phyloP scores from a whole-genome alignment of 2,888 invertebrate species.

The Folsomia manolachei region DNA sequence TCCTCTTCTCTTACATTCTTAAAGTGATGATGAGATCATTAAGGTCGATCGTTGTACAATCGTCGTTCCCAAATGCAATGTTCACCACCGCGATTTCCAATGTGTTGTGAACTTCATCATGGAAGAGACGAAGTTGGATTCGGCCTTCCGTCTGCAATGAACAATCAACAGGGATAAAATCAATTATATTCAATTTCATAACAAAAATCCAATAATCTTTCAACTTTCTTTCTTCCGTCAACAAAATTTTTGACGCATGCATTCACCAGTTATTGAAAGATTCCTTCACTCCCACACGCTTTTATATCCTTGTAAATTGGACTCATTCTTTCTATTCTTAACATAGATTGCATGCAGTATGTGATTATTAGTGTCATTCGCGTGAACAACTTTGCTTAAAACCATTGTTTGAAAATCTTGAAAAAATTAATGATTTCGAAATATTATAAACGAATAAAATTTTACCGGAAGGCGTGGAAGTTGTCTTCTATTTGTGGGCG shows the following conservation, averaged over 20 bases:
- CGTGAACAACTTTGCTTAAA: too few species aligned
- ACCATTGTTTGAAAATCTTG: too few species aligned
- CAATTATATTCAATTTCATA: constrained; percentile 11
- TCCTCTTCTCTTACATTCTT: constrained; percentile 43
- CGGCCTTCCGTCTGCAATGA: constrained; percentile 45
- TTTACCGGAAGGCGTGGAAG: constrained; percentile 49
- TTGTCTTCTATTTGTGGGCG: constrained; percentile 38
- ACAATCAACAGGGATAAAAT: constrained; percentile 8
- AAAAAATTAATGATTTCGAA: too few species aligned
- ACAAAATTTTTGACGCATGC: background rate
- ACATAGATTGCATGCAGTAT: too few species aligned
- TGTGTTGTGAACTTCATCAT: constrained; percentile 51
- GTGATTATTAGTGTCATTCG: too few species aligned
- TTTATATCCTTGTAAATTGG: too few species aligned
- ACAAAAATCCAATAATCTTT: constrained; percentile 10
- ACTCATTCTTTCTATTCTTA: too few species aligned
- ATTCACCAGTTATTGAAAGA: too few species aligned
- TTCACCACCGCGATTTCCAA: constrained; percentile 50
- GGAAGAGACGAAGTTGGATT: constrained; percentile 49
- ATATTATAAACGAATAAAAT: too few species aligned
- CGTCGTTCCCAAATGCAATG: constrained; percentile 50
- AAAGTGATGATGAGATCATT: constrained; percentile 49
- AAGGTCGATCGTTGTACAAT: constrained; percentile 49
- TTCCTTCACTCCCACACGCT: too few species aligned
- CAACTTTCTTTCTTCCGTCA: background rate